phyloP scores from a whole-genome alignment of 2,888 invertebrate genomes.

The Caenorhabditis sp. region DNA sequence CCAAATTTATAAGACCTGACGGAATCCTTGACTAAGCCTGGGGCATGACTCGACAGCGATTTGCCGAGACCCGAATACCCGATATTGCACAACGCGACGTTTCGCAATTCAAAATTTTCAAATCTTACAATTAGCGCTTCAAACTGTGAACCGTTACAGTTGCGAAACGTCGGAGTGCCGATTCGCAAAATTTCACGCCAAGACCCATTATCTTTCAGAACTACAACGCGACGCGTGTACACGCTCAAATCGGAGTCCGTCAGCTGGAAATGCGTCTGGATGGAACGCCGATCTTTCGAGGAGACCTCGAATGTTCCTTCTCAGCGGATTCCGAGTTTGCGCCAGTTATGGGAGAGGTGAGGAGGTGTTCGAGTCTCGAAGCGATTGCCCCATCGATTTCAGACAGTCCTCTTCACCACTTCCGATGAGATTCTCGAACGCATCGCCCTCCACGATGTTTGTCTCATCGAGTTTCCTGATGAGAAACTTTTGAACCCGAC shows the following conservation, averaged over 20 bases:
- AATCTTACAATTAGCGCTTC: too few species aligned
- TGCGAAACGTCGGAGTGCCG: too few species aligned
- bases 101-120: not conserved
- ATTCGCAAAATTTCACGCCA: too few species aligned
- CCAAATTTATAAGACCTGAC: too few species aligned
- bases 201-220: conserved; percentile 88
- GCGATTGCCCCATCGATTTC: conserved; percentile 59
- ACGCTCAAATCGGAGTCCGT: conserved; percentile 90
- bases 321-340: conserved; percentile 87
- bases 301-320: conserved; percentile 90
- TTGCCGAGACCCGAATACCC: too few species aligned
- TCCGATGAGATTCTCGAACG: conserved; percentile 88
- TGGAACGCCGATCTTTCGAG: conserved; percentile 87
- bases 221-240: conserved; percentile 92
- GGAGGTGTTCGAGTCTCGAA: conserved; percentile 57
- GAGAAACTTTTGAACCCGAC: not conserved
- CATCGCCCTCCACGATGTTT: conserved; percentile 85
- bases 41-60: too few species aligned
- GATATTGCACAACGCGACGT: too few species aligned
- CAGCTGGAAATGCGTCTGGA: conserved; percentile 86
- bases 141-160: too few species aligned
- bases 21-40: too few species aligned
- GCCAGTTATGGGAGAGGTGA: conserved; percentile 85
- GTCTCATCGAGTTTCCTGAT: conserved; percentile 69
- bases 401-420: conserved; percentile 92